Base-by-base conservation (phyloP, 2,113 vertebrate species). In the Smithornis capensis region DNA sequence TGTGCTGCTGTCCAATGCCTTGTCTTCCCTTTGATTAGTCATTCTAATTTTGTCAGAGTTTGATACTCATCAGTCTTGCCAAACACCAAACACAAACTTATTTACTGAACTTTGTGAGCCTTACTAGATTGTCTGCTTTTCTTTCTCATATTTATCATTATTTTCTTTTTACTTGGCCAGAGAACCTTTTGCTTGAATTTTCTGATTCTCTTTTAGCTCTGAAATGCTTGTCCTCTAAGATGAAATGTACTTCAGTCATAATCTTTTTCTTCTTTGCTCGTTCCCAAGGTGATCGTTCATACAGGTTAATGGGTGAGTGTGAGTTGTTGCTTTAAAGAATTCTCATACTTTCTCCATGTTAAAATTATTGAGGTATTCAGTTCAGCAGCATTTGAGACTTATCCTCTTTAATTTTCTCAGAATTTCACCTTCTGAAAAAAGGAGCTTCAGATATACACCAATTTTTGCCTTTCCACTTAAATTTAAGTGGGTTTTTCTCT, bases 251-350 rank as follows among this genome's bases (percentile, higher is more conserved):
- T 44, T 53, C 24, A 42, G 8, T 68, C 7, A 27, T 33, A 29
- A 57, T 31, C 33, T 38, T 71, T 70, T 77, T 35, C 19, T 82
- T 33, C 53, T 28, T 47, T 77, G 8, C 17, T 60, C 57, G 12
- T 47, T 78, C 47, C 52, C 15, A 24, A 4, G 14, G 35, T 28
- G 15, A 87, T 57, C 27, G 22, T 77, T 83, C 23, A 60, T 18
- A 4, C n/a, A 52, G 6, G 11, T 13, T 45, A 82, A 52, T 2
- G 2, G 9, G 4, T 6, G 3, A 2, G 10, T 10, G 8, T 4
- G 6, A 29, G 7, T 2, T 38, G 12, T 2, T 85, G 12, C 67
- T 68, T 73, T 52, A 50, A 74, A 70, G 10, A 79, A 80, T 14
- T 42, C 7, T 14, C 33, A 27, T 5, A 19, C 14, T 87, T 84